These are phyloP conservation scores for Ptyas mucosa DNA, from an alignment of 2,113 vertebrate species.

Conservation along the genomic window DNA sequence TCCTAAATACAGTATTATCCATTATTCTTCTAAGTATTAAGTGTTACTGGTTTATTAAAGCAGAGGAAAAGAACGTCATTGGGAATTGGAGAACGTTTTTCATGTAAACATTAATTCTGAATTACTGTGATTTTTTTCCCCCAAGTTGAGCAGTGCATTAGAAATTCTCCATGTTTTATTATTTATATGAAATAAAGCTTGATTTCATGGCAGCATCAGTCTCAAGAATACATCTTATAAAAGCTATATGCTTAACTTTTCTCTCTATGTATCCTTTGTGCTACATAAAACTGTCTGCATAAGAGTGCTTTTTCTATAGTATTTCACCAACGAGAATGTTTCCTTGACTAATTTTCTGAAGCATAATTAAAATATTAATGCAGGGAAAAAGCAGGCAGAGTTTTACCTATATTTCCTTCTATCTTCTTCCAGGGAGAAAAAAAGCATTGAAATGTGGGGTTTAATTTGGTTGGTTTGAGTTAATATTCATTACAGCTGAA, in stretches of 20 bases:
- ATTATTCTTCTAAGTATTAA: background rate
- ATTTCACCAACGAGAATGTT: too few species aligned
- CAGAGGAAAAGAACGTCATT: background rate
- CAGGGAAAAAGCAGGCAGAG: background rate
- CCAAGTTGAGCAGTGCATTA: background rate
- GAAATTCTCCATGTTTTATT: background rate
- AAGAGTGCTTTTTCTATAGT: background rate
- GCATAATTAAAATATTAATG: background rate
- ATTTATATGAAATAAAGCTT: background rate
- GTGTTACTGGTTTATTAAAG: background rate
- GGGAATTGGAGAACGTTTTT: background rate
- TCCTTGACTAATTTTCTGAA: background rate
- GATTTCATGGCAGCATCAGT: background rate
- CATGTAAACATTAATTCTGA: background rate
- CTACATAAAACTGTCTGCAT: background rate
- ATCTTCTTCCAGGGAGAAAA: background rate
- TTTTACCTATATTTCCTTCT: background rate
- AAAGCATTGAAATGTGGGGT: background rate
- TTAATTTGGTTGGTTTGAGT: background rate
- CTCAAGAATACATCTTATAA: background rate
- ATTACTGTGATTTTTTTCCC: background rate
- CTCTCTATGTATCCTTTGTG: background rate
- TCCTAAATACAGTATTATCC: background rate
- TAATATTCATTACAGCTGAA: constrained; percentile 7
- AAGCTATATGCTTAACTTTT: background rate